Evolutionary conservation across 2,888 invertebrate genomes (phyloP).

Genomic region (Brassicogethes aeneus): DNA sequence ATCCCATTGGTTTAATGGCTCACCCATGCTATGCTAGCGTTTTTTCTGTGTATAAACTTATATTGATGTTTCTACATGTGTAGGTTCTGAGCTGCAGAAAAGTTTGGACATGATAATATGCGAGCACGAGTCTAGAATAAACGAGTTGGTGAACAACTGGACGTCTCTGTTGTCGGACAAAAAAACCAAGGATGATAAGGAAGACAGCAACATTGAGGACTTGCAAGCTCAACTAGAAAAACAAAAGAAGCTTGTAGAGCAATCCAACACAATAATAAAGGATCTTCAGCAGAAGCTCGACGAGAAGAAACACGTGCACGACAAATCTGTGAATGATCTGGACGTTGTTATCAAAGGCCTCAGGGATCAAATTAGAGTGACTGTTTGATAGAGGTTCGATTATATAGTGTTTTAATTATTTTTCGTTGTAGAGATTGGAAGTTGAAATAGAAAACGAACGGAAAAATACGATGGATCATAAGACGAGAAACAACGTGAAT

Average conservation of each 20-base stretch:
- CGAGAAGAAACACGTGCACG: conserved; percentile 28
- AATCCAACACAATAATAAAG: conserved; percentile 19
- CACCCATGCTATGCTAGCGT: too few relatives aligned
- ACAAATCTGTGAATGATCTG: conserved; percentile 23
- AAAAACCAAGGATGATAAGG: conserved; percentile 10
- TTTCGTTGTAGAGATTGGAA: conserved; percentile 25
- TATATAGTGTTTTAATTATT: too few relatives aligned
- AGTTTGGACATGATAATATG: conserved; percentile 25
- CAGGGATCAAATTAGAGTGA: conserved; percentile 22
- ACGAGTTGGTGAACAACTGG: conserved; percentile 25
- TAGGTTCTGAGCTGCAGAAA: conserved; percentile 27
- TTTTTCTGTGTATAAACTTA: too few relatives aligned
- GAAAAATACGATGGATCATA: conserved; percentile 20
- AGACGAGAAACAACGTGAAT: conserved; percentile 21
- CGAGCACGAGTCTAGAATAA: conserved; percentile 27
- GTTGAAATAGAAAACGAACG: conserved; percentile 29
- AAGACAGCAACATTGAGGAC: conserved; percentile 21
- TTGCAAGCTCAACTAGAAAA: conserved; percentile 25
- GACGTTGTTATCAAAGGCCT: conserved; percentile 22
- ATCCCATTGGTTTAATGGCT: too few relatives aligned
- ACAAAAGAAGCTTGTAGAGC: conserved; percentile 24
- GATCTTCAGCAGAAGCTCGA: conserved; percentile 27
- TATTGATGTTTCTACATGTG: conserved; percentile 17
- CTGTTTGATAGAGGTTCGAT: too few relatives aligned
- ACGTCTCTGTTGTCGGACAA: conserved; percentile 22